Evolutionary conservation across 2,797 vertebrate species (phyloP).

Genomic region (Lagodon rhomboides): DNA sequence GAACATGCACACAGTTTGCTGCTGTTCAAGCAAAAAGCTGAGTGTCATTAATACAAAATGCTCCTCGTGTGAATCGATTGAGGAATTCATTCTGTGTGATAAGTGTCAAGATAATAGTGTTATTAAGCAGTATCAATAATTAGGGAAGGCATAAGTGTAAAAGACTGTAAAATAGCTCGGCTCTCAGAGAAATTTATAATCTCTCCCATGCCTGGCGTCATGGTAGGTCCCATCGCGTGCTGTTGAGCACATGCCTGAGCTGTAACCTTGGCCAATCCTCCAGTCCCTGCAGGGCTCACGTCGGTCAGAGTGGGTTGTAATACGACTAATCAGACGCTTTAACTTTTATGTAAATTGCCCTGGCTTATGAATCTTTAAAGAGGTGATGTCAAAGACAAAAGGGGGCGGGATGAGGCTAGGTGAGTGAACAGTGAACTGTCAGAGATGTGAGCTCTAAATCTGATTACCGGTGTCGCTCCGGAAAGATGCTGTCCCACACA

Average conservation of each 20-base stretch:
- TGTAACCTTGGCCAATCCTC: slow-evolving; percentile 78
- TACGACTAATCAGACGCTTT: slow-evolving; percentile 84
- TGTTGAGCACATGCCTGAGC: slow-evolving; percentile 62
- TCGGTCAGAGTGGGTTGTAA: slow-evolving; percentile 84
- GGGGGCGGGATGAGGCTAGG: slow-evolving; percentile 60
- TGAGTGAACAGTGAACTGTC: slow-evolving; percentile 64
- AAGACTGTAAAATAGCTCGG: slow-evolving; percentile 24
- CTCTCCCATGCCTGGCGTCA: slow-evolving; percentile 28
- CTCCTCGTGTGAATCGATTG: slow-evolving; percentile 35
- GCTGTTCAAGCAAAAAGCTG: slow-evolving; percentile 44
- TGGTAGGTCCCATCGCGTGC: slow-evolving; percentile 52
- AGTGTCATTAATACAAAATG: slow-evolving; percentile 51
- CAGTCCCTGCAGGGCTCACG: slow-evolving; percentile 74
- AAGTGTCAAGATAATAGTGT: slow-evolving; percentile 38
- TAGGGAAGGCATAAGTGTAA: slow-evolving; percentile 32
- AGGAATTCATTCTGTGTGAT: slow-evolving; percentile 40
- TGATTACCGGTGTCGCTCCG: slow-evolving; percentile 57
- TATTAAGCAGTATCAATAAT: slow-evolving; percentile 44
- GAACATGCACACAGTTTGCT: slow-evolving; percentile 17
- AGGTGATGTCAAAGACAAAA: slow-evolving; percentile 86
- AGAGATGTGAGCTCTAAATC: slow-evolving; percentile 68
- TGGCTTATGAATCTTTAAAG: slow-evolving; percentile 87
- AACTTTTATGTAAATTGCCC: slow-evolving; percentile 85
- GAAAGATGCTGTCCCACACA: slow-evolving; percentile 35
- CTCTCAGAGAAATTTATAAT: slow-evolving; percentile 46